Conservation (phyloP, 2,113 vertebrate genomes). For the Ardeotis arabs region DNA sequence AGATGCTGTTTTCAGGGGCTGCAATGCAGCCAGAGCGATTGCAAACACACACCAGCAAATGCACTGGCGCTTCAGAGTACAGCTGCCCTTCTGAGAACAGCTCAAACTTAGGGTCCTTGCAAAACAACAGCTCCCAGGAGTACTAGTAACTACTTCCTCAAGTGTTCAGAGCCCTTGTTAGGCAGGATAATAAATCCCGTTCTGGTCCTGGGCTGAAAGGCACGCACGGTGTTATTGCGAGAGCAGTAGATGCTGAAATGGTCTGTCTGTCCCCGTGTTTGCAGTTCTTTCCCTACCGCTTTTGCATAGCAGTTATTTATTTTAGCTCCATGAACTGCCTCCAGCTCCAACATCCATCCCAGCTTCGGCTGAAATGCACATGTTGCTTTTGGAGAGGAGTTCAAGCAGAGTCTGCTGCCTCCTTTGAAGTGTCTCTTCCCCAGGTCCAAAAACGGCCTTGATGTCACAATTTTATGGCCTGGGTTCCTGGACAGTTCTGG, state of each 20-base stretch:
- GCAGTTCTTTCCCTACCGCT: not conserved
- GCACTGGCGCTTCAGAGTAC: not conserved
- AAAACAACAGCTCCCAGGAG: not conserved
- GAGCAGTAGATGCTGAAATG: not conserved
- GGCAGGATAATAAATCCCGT: not conserved
- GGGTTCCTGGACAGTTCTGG: not conserved
- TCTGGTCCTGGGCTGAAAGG: not conserved
- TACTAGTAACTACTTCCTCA: slow-evolving; percentile 16
- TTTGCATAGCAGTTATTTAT: not conserved
- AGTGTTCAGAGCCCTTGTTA: not conserved
- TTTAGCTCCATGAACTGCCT: not conserved
- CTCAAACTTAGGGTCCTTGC: not conserved
- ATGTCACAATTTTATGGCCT: not conserved
- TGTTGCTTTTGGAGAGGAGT: slow-evolving; percentile 4
- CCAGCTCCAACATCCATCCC: not conserved
- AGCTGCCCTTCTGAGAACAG: not conserved
- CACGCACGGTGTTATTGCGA: not conserved
- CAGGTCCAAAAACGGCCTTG: not conserved
- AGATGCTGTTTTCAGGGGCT: not conserved
- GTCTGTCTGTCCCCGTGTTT: not conserved
- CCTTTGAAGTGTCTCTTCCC: not conserved
- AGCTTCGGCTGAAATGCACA: not conserved
- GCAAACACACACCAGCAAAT: not conserved
- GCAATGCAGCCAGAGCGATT: not conserved
- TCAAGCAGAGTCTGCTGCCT: not conserved